Conservation (phyloP, 2,113 vertebrate species). For the Toxotes jaculatrix region DNA sequence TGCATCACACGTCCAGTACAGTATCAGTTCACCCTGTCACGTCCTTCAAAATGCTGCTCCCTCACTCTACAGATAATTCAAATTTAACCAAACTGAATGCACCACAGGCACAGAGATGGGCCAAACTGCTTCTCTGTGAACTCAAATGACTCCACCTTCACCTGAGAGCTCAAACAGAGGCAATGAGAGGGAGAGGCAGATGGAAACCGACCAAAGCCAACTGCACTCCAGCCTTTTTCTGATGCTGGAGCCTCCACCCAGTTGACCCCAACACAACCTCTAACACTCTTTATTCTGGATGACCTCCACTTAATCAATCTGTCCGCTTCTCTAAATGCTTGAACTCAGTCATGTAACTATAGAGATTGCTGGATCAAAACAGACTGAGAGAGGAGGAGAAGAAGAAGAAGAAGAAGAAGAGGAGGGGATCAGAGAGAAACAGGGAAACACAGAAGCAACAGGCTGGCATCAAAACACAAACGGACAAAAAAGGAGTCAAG, state of each 20-base stretch:
- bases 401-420: conserved; percentile 1
- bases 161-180: conserved; percentile 20
- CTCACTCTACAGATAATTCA: background rate
- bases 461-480: conserved; percentile 34
- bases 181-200: conserved; percentile 20
- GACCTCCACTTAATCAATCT: conserved; percentile 36
- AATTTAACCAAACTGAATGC: too few relatives aligned
- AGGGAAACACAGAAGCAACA: background rate
- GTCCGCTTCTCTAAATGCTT: conserved; percentile 23
- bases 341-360: conserved; percentile 16
- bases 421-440: conserved; percentile 8
- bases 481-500: background rate
- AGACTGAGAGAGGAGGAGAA: conserved; percentile 2
- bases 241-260: conserved; percentile 1
- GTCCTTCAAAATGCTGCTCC: conserved; percentile 40
- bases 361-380: conserved; percentile 1
- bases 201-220: conserved; percentile 50
- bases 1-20: conserved; percentile 49
- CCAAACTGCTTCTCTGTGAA: background rate
- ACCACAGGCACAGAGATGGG: too few relatives aligned
- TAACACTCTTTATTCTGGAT: conserved; percentile 38
- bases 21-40: conserved; percentile 34
- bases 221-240: conserved; percentile 3
- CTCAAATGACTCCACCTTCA: conserved; percentile 8
- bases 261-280: conserved; percentile 32